Conservation (phyloP, 1,140 invertebrate species). For the Zophobas morio region DNA sequence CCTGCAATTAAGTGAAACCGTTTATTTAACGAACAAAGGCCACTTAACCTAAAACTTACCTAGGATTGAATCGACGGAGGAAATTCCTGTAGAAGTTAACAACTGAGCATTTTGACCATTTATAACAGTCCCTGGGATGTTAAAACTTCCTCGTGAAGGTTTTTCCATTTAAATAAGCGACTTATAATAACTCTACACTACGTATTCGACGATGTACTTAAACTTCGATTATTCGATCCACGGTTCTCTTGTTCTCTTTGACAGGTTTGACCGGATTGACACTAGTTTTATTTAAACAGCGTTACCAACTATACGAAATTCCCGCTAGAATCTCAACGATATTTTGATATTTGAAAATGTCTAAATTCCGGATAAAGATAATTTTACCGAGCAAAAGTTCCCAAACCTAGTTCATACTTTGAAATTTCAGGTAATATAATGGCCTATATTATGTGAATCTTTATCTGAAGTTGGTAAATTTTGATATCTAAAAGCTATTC, state of each 20-base stretch:
- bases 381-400: no score
- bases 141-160: slow-evolving; percentile 53
- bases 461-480: slow-evolving; percentile 72
- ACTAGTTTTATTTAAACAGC: no score
- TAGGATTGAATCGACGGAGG: slow-evolving; percentile 78
- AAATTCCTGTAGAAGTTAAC: slow-evolving; percentile 79
- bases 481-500: slow-evolving; percentile 91
- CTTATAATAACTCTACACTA: slow-evolving; percentile 3
- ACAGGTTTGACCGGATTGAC: no score
- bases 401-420: no score
- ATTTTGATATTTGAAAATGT: no score
- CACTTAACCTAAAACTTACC: slow-evolving; percentile 68
- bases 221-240: not conserved
- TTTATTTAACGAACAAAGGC: slow-evolving; percentile 56
- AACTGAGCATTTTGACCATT: slow-evolving; percentile 79
- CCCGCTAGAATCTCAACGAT: no score
- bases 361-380: no score
- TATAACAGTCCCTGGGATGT: slow-evolving; percentile 75
- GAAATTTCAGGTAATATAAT: slow-evolving; percentile 77
- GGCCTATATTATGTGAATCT: slow-evolving; percentile 71
- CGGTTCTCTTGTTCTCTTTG: no score
- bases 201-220: not conserved
- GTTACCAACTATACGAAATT: no score
- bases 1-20: slow-evolving; percentile 64
- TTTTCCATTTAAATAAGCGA: slow-evolving; percentile 57